Percentiles rank a stretch among this genome's conserved stretches.
Conservation (phyloP, 2,113 vertebrate species). For the Platichthys flesus region DNA sequence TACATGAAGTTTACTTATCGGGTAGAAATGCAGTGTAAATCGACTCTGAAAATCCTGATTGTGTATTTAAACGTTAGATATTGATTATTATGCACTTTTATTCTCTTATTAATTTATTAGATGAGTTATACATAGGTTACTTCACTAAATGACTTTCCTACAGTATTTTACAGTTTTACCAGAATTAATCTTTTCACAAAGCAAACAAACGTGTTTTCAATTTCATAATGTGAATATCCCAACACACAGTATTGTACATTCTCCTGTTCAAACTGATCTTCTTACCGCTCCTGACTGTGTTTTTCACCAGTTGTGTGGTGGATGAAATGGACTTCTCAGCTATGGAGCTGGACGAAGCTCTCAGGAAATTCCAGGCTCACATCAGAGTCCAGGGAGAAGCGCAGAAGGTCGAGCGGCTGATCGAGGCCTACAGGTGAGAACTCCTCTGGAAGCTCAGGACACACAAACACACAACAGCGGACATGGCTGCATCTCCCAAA, state of each 20-base stretch:
- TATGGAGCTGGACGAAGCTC: conserved; percentile 96
- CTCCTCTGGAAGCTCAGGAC: not conserved
- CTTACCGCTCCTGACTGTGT: not conserved
- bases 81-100: too few species aligned
- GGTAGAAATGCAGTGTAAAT: too few species aligned
- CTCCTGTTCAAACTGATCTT: not conserved
- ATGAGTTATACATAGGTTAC: not conserved
- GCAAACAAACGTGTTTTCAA: not conserved
- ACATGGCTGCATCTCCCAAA: not conserved
- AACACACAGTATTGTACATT: not conserved
- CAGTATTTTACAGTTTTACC: not conserved
- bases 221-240: not conserved
- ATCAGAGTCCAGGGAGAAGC: conserved; percentile 97
- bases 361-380: conserved; percentile 97
- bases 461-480: too few species aligned
- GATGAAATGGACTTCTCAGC: conserved; percentile 97
- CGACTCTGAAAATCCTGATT: too few species aligned
- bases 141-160: not conserved
- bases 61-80: too few species aligned
- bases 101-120: not conserved
- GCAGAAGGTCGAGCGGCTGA: conserved; percentile 96
- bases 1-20: too few species aligned
- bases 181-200: not conserved
- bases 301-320: conserved; percentile 89
- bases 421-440: conserved; percentile 93